Evolutionary conservation across 30 jellyfish, hydroid and myxozoan genomes (phyloP).

Genomic region (Sanderia malayensis): DNA sequence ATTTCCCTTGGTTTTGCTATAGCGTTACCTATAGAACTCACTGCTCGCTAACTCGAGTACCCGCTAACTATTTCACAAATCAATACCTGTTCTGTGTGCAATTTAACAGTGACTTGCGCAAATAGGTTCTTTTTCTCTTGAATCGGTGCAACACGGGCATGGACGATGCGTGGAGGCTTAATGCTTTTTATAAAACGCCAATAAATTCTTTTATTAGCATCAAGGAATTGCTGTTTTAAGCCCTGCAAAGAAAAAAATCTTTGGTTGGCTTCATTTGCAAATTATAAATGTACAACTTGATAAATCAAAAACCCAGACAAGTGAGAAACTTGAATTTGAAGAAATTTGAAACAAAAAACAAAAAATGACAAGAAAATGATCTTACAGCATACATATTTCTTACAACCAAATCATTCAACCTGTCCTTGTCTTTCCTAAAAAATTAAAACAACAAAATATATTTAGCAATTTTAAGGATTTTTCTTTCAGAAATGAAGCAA

Average conservation of each 20-base stretch:
- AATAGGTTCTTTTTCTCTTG: constrained; percentile 72
- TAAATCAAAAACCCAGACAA: too few species aligned
- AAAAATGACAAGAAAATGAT: too few species aligned
- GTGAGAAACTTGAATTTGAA: too few species aligned
- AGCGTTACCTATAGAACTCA: too few species aligned
- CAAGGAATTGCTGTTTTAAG: constrained; percentile 42
- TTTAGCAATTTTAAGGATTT: too few species aligned
- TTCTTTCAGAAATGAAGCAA: too few species aligned
- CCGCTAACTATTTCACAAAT: too few species aligned
- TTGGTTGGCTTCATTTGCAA: too few species aligned
- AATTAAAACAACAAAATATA: not conserved
- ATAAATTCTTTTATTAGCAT: constrained; percentile 43
- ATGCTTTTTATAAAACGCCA: constrained; percentile 73
- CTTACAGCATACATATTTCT: not conserved
- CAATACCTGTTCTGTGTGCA: constrained; percentile 79
- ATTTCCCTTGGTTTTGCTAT: too few species aligned
- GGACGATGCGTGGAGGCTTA: constrained; percentile 79
- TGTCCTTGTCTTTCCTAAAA: not conserved
- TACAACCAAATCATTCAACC: not conserved
- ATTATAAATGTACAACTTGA: too few species aligned
- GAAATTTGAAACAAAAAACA: too few species aligned
- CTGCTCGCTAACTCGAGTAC: too few species aligned
- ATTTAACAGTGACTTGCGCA: constrained; percentile 82
- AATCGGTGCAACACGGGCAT: constrained; percentile 77
- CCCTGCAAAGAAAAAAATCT: constrained; percentile 42